A percentile compares a stretch with the other conserved stretches of the same genome.
Conservation (phyloP, 2,888 invertebrate species). For the Trimorus sp. region DNA sequence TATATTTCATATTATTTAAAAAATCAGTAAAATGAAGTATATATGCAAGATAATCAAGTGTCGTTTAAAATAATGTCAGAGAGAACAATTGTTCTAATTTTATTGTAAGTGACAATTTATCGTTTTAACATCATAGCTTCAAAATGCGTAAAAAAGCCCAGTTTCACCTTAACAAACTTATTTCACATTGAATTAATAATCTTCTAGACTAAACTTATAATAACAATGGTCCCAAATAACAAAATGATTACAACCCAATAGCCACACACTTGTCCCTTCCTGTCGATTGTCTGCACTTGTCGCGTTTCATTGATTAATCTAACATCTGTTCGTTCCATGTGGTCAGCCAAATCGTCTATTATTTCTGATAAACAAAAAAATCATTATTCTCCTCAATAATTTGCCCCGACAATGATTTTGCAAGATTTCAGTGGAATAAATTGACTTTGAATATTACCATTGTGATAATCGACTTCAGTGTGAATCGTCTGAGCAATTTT, state of each 20-base stretch:
- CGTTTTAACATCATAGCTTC: too few species aligned
- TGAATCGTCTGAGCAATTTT: conserved; percentile 88
- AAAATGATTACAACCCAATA: conserved; percentile 89
- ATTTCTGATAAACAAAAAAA: conserved; percentile 83
- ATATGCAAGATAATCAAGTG: too few species aligned
- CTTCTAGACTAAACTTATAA: conserved; percentile 80
- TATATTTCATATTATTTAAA: too few species aligned
- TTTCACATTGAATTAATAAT: too few species aligned
- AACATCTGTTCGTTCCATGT: conserved; percentile 88
- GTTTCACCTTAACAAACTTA: too few species aligned
- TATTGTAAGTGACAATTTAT: too few species aligned
- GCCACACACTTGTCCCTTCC: conserved; percentile 88
- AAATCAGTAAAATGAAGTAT: too few species aligned
- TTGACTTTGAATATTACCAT: conserved; percentile 83
- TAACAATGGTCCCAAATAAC: conserved; percentile 86
- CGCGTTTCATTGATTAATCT: conserved; percentile 86
- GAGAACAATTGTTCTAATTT: too few species aligned
- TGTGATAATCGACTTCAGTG: conserved; percentile 89
- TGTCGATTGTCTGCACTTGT: conserved; percentile 85
- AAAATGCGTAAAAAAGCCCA: too few species aligned
- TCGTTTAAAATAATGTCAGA: too few species aligned
- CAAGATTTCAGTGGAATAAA: neutral
- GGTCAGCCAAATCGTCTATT: conserved; percentile 88
- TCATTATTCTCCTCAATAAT: neutral
- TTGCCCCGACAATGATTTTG: too few species aligned